A percentile compares a stretch with the other conserved stretches of the same genome.
Evolutionary conservation across 2,888 invertebrate species (phyloP).

Genomic region (Ornithoptera alexandrae): DNA sequence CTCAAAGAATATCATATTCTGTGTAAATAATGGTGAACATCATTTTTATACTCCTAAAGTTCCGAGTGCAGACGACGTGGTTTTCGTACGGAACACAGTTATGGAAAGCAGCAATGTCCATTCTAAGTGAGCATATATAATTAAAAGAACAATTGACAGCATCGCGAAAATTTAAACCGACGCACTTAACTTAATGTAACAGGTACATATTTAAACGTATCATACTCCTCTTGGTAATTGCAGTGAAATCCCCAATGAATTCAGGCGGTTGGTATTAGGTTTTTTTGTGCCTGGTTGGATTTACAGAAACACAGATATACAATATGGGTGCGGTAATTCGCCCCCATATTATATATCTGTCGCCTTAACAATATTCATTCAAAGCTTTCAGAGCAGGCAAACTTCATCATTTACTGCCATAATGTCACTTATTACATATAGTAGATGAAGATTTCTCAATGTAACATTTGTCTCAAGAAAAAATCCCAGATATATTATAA

Average conservation of each 20-base stretch:
- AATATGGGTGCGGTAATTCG: no score
- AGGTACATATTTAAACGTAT: not conserved
- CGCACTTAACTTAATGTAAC: not conserved
- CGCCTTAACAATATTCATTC: no score
- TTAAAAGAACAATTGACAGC: not conserved
- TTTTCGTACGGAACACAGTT: not conserved
- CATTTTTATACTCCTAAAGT: not conserved
- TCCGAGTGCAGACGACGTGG: not conserved
- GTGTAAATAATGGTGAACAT: not conserved
- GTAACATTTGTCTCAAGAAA: no score
- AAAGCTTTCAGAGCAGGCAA: no score
- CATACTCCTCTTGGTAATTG: not conserved
- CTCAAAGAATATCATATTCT: slow-evolving; percentile 27
- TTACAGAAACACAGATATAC: no score
- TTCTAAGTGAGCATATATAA: slow-evolving; percentile 14
- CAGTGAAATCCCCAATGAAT: not conserved
- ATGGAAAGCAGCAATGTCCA: slow-evolving; percentile 20
- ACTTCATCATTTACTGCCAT: no score
- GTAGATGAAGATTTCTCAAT: no score
- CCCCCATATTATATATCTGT: no score
- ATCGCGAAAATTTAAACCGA: not conserved
- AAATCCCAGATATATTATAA: no score
- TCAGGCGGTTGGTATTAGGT: not conserved
- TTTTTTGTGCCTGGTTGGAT: no score
- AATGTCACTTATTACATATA: no score